Evolutionary conservation across 2,797 vertebrate genomes (phyloP).

Genomic region (Phyllotis vaccarum): DNA sequence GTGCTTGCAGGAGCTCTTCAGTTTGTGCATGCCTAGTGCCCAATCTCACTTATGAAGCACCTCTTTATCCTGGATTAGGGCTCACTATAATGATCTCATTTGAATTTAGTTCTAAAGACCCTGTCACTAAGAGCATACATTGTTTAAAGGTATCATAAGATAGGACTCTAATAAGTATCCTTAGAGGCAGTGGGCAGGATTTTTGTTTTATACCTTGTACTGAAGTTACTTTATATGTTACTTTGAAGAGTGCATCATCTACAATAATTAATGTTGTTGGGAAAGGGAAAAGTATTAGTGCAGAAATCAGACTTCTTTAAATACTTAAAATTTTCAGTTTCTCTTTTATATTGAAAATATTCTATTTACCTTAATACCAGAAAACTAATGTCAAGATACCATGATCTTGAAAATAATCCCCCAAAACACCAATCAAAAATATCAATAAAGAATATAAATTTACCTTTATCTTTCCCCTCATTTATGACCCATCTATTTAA

Average conservation of each 20-base stretch:
- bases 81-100: not conserved
- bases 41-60: not conserved
- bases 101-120: not conserved
- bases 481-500: not conserved
- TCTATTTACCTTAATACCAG: not conserved
- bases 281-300: not conserved
- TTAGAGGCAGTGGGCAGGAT: not conserved
- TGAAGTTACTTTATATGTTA: not conserved
- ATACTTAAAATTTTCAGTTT: not conserved
- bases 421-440: not conserved
- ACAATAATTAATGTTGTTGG: not conserved
- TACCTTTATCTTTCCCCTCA: not conserved
- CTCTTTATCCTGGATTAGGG: not conserved
- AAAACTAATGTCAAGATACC: not conserved
- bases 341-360: not conserved
- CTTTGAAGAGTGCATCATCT: constrained; percentile 45
- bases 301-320: not conserved
- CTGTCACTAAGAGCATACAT: not conserved
- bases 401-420: not conserved
- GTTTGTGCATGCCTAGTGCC: not conserved
- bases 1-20: not conserved
- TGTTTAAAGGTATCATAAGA: not conserved
- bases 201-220: not conserved
- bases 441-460: not conserved
- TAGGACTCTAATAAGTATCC: not conserved